phyloP scores from a whole-genome alignment of 2,113 vertebrate genomes.

The Rissa tridactyla region DNA sequence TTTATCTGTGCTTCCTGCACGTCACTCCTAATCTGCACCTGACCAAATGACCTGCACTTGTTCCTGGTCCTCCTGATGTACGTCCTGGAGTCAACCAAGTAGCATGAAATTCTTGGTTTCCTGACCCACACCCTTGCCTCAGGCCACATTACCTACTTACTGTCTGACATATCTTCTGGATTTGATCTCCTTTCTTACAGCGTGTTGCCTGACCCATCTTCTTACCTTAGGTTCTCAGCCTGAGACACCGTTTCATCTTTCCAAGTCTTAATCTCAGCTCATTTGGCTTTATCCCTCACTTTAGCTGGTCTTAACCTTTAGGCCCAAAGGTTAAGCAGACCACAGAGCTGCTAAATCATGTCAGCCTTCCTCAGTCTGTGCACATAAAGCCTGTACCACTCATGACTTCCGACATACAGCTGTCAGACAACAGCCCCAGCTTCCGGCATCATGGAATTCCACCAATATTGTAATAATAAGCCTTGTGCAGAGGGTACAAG shows the following conservation, averaged over 20 bases:
- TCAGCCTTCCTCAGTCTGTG: background rate
- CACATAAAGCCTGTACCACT: background rate
- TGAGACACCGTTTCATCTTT: background rate
- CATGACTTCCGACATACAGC: background rate
- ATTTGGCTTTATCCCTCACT: background rate
- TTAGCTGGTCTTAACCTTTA: background rate
- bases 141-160: background rate
- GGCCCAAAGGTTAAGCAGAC: background rate
- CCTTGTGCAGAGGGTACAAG: background rate
- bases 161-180: background rate
- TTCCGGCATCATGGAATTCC: background rate
- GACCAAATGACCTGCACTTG: background rate
- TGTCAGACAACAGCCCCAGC: background rate
- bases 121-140: background rate
- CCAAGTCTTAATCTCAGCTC: background rate
- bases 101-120: background rate
- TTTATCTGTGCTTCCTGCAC: background rate
- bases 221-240: background rate
- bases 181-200: background rate
- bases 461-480: background rate
- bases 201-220: background rate
- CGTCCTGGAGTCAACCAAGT: background rate
- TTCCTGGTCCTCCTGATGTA: background rate
- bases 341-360: background rate
- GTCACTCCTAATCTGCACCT: background rate